A percentile compares a stretch with the other conserved stretches of the same genome.
phyloP scores from a whole-genome alignment of 2,113 vertebrate species.

The Vidua macroura region DNA sequence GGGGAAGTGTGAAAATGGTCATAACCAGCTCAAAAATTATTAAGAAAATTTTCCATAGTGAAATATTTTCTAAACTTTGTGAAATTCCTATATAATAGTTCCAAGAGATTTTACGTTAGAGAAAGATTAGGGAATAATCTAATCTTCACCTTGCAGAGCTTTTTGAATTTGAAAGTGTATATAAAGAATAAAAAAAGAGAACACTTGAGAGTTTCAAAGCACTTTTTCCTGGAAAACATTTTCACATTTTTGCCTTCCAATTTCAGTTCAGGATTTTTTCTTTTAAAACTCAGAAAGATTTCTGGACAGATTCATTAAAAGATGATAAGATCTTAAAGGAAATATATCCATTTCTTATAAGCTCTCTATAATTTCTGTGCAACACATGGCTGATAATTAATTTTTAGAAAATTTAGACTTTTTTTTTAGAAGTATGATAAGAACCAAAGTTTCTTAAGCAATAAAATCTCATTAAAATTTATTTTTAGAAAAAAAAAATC shows the following conservation, averaged over 20 bases:
- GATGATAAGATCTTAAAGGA: neutral
- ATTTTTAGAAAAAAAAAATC: rapidly evolving
- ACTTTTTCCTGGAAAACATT: neutral
- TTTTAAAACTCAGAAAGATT: neutral
- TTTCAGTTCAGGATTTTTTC: neutral
- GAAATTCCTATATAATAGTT: neutral
- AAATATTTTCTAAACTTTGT: neutral
- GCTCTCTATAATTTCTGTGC: neutral
- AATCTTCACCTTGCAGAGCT: rapidly evolving
- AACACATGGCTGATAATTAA: neutral
- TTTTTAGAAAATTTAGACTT: neutral
- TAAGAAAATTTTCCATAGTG: neutral
- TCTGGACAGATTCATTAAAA: neutral
- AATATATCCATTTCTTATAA: neutral
- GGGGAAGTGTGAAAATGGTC: neutral
- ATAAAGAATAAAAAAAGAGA: neutral
- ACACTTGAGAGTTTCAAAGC: neutral
- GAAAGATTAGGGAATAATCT: neutral
- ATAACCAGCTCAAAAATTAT: neutral
- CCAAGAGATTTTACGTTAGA: neutral
- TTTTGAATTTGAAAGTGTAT: neutral
- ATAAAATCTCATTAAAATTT: neutral
- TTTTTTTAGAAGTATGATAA: neutral
- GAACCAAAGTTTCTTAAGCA: neutral
- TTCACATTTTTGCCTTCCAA: neutral